Percentiles rank a stretch among this genome's conserved stretches.
These are phyloP conservation scores for Anagyrus pseudococci DNA, from an alignment of 2,888 invertebrate species.

Conservation along the genomic window DNA sequence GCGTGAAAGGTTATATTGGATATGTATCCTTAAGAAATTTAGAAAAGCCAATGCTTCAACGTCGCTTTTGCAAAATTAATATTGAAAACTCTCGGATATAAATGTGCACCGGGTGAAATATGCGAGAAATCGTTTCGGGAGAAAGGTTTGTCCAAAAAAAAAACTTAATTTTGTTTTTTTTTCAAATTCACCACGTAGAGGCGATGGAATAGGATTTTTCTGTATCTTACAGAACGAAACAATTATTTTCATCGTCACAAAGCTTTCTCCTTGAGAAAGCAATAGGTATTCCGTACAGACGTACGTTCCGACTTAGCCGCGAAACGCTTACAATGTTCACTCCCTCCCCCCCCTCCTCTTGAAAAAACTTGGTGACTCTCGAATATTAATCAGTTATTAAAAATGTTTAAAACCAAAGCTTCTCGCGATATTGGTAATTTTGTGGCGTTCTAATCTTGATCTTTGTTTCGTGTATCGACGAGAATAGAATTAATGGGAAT, in stretches of 20 bases:
- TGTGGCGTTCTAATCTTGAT: no score
- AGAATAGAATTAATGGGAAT: no score
- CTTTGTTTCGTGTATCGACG: no score
- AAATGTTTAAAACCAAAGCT: no score
- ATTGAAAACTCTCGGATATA: no score
- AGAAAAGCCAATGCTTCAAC: neutral
- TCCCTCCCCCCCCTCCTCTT: no score
- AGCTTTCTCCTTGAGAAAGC: constrained; percentile 34
- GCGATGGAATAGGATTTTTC: neutral
- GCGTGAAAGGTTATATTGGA: neutral
- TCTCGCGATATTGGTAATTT: no score
- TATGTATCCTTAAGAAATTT: neutral
- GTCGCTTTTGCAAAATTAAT: neutral
- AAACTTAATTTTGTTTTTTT: neutral
- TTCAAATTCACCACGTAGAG: no score
- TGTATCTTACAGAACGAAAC: constrained; percentile 9
- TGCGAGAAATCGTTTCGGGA: no score
- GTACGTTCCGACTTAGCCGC: neutral
- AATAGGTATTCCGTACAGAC: constrained; percentile 7
- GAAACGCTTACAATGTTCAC: no score
- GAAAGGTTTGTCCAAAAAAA: neutral
- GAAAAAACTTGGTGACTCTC: no score
- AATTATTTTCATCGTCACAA: constrained; percentile 32
- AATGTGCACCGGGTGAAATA: neutral
- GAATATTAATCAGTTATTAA: no score